A percentile compares a stretch with the other conserved stretches of the same genome.
These are phyloP conservation scores for Delia radicum DNA, from an alignment of 1,140 invertebrate genomes.

Conservation along the genomic window DNA sequence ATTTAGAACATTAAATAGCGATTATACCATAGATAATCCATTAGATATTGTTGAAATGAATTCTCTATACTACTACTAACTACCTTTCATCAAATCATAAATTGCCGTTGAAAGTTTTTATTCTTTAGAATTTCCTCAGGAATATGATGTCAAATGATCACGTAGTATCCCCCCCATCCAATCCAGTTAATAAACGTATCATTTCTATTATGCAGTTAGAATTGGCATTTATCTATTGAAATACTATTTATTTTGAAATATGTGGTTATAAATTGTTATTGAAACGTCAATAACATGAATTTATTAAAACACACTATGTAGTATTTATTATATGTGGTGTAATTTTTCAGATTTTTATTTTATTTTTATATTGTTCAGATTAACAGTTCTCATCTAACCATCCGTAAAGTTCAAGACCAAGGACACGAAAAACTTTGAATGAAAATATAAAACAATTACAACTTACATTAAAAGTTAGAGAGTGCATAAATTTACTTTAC, in stretches of 20 bases:
- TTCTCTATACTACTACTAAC: not conserved
- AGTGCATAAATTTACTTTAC: not conserved
- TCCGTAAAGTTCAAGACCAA: slow-evolving; percentile 3
- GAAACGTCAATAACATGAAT: not conserved
- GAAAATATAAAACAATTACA: not conserved
- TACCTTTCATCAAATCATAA: not conserved
- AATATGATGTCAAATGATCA: not conserved
- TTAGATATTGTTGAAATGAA: not conserved
- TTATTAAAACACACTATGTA: not conserved
- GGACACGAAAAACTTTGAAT: not conserved
- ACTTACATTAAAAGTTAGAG: not conserved
- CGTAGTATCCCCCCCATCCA: no score
- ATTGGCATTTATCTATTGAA: not conserved
- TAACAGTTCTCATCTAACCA: not conserved
- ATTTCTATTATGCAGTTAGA: not conserved
- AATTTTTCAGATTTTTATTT: not conserved
- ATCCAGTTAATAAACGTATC: not conserved
- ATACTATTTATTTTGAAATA: not conserved
- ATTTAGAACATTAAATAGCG: not conserved
- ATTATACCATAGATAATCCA: not conserved
- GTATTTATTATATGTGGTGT: not conserved
- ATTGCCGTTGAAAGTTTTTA: not conserved
- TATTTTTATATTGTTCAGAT: not conserved
- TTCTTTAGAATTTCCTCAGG: not conserved
- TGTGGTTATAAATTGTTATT: not conserved